These are phyloP conservation scores for Syngnathus floridae DNA, from an alignment of 2,113 vertebrate species.

Conservation along the genomic window DNA sequence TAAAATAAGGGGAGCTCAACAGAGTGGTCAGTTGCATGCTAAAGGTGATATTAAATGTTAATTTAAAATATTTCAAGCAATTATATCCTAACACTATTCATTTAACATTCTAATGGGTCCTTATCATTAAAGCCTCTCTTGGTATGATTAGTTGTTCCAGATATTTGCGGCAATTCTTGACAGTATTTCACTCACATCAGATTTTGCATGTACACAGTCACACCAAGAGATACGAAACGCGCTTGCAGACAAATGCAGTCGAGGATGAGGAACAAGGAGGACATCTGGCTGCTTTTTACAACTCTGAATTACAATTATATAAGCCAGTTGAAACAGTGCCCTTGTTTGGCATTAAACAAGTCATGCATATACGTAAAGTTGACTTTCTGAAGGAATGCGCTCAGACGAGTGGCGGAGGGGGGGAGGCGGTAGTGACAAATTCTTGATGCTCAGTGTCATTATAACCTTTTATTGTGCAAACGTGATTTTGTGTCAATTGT, in stretches of 20 bases:
- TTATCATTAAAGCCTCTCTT: neutral
- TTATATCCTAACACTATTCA: neutral
- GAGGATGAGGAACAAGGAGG: slow-evolving; percentile 9
- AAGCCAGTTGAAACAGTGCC: slow-evolving; percentile 26
- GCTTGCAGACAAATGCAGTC: slow-evolving; percentile 10
- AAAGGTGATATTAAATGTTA: neutral
- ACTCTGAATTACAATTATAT: slow-evolving; percentile 20
- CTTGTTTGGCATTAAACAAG: slow-evolving; percentile 20
- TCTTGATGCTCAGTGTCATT: slow-evolving; percentile 27
- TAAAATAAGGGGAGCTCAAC: slow-evolving; percentile 1
- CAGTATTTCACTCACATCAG: slow-evolving; percentile 33
- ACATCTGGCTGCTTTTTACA: slow-evolving; percentile 27
- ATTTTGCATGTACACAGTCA: neutral
- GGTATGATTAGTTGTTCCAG: slow-evolving; percentile 31
- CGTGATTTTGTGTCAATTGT: slow-evolving; percentile 1
- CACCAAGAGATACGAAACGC: neutral
- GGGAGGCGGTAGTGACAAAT: slow-evolving; percentile 17
- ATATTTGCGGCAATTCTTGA: slow-evolving; percentile 44
- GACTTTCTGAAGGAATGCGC: slow-evolving; percentile 28
- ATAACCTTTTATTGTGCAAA: slow-evolving; percentile 12
- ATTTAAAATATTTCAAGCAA: neutral
- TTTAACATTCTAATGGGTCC: neutral
- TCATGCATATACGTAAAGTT: slow-evolving; percentile 37
- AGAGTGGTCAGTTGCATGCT: neutral
- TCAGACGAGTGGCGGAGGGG: slow-evolving; percentile 17